Conservation (phyloP, 2,113 vertebrate species). For the Eptatretus burgeri region DNA sequence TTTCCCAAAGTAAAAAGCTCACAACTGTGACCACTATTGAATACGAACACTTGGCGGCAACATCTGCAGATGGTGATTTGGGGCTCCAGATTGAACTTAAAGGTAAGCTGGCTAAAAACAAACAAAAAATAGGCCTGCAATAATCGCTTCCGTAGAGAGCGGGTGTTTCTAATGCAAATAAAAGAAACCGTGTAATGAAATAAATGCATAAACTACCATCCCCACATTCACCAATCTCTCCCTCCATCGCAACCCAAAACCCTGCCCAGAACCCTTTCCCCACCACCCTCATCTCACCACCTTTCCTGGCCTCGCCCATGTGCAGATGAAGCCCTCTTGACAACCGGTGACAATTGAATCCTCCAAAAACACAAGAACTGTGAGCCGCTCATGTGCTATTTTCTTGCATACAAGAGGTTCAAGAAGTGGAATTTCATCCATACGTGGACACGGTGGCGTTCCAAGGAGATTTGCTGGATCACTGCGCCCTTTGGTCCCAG, state of each 20-base stretch:
- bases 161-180: too few species aligned
- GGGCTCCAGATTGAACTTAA: too few species aligned
- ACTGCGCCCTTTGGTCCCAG: constrained; percentile 11
- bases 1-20: too few species aligned
- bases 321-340: constrained; percentile 99
- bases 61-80: too few species aligned
- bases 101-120: too few species aligned
- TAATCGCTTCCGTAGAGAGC: too few species aligned
- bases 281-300: constrained; percentile 46
- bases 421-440: constrained; percentile 88
- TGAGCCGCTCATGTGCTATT: constrained; percentile 93
- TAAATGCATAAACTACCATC: constrained; percentile 1
- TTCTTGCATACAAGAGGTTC: constrained; percentile 99
- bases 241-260: too few species aligned
- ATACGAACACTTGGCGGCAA: too few species aligned
- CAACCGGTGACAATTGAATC: constrained; percentile 99
- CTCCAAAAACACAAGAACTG: constrained; percentile 95
- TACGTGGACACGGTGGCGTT: constrained; percentile 61
- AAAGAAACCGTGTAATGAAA: too few species aligned
- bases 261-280: too few species aligned
- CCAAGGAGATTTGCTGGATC: constrained; percentile 79
- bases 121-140: too few species aligned
- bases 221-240: constrained; percentile 21
- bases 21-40: too few species aligned
- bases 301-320: constrained; percentile 97